A percentile compares a stretch with the other conserved stretches of the same genome.
Evolutionary conservation across 2,797 vertebrate species (phyloP).

Genomic region (Microchirus variegatus): DNA sequence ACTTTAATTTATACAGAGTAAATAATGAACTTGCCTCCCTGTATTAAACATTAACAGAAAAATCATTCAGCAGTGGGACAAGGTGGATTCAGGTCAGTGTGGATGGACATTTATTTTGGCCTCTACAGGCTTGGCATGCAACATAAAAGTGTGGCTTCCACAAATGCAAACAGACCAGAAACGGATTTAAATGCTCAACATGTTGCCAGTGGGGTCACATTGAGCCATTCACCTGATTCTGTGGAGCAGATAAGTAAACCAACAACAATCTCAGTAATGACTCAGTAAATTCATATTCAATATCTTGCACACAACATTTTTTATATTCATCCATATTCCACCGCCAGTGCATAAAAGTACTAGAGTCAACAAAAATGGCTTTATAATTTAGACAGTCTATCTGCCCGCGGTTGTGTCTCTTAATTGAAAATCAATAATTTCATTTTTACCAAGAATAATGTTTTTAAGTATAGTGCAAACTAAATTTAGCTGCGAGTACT

Average conservation of each 20-base stretch:
- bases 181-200: background rate
- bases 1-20: constrained; percentile 77
- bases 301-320: background rate
- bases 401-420: background rate
- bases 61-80: constrained; percentile 34
- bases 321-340: background rate
- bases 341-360: background rate
- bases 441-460: background rate
- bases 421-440: constrained; percentile 1
- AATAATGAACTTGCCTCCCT: constrained; percentile 71
- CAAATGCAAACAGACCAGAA: too few species aligned
- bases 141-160: too few species aligned
- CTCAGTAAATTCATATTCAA: background rate
- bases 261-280: background rate
- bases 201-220: background rate
- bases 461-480: background rate
- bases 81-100: constrained; percentile 16
- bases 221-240: background rate
- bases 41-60: constrained; percentile 66
- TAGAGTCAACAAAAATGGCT: background rate
- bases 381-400: background rate
- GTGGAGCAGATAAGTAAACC: background rate
- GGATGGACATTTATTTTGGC: constrained; percentile 23
- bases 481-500: background rate
- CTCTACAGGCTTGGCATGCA: constrained; percentile 27